Base-by-base conservation (phyloP, 2,888 invertebrate genomes). In the Drosophila subquinaria region DNA sequence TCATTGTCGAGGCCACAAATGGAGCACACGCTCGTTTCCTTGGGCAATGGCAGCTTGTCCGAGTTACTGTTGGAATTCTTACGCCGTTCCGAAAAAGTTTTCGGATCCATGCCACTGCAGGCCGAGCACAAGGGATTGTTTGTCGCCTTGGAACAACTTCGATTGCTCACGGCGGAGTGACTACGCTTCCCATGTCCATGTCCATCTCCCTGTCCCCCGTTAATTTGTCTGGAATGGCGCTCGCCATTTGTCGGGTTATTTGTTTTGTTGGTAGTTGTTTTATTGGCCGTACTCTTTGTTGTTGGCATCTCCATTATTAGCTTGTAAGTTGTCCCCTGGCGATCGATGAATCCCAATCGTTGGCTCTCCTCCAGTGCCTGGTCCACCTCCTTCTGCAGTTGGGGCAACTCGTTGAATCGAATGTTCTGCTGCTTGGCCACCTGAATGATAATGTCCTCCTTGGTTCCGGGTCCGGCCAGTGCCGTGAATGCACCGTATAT, bases 351-450 rank as follows among this genome's bases (percentile, higher is more conserved):
- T 13, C 79, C 79, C 1, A 74, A 30, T 1, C 59, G 55, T 3
- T 52, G 10, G 20, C 75, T 60, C 6, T 74, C 65, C 5, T 57
- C 70, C 45, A 79, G 9, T 0, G 65, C 79, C 1, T 13, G 35
- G 17, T 76, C 67, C 5, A 79, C 75, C 2, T 71, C 76, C 10
- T 50, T 71, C 4, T 71, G 71, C 17, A 79, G 47, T 8, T 47
- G 38, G 5, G 70, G 40, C 20, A 79, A 23, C 8, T 79, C 71
- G 5, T 81, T 74, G 43, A 79, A 79, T 6, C 68, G 65, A 8
- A 79, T 68, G 6, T 81, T 81, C 15, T 64, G 64, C 11, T 74
- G 61, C 8, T 67, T 70, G 43, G 79, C 82, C 30, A 81, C 40
- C n/a, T 68, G 64, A 1, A 79, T 62, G 43, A 75, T 51, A 11